Conservation (phyloP, 2,113 vertebrate genomes). For the Cavia porcellus region DNA sequence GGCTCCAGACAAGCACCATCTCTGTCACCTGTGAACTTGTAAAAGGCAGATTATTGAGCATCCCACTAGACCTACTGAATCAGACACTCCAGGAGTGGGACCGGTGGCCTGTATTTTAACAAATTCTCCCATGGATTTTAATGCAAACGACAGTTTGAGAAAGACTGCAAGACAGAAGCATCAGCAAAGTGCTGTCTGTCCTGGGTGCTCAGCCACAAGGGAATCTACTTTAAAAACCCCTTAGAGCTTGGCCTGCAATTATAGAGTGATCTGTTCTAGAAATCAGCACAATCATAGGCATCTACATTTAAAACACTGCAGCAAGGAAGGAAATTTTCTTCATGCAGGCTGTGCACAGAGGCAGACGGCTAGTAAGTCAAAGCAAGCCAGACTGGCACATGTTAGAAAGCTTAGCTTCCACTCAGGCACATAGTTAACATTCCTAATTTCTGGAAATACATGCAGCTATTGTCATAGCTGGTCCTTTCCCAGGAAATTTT, state of each 20-base stretch:
- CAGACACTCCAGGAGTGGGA: neutral
- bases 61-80: neutral
- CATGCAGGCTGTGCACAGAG: neutral
- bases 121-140: neutral
- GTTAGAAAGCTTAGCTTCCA: neutral
- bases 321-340: neutral
- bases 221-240: neutral
- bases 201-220: neutral
- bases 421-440: neutral
- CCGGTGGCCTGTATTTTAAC: neutral
- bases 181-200: neutral
- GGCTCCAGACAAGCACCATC: neutral
- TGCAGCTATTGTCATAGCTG: neutral
- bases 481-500: neutral
- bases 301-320: neutral
- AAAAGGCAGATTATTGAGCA: neutral
- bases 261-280: neutral
- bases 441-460: neutral
- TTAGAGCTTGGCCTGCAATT: neutral
- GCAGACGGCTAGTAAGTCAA: neutral
- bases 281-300: neutral
- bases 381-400: neutral
- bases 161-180: neutral
- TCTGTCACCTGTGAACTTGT: neutral
- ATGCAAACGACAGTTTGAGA: neutral